Percentiles rank a stretch among this genome's conserved stretches.
These are phyloP conservation scores for Emydoidea blandingii DNA, from an alignment of 2,797 vertebrate genomes.

Conservation along the genomic window DNA sequence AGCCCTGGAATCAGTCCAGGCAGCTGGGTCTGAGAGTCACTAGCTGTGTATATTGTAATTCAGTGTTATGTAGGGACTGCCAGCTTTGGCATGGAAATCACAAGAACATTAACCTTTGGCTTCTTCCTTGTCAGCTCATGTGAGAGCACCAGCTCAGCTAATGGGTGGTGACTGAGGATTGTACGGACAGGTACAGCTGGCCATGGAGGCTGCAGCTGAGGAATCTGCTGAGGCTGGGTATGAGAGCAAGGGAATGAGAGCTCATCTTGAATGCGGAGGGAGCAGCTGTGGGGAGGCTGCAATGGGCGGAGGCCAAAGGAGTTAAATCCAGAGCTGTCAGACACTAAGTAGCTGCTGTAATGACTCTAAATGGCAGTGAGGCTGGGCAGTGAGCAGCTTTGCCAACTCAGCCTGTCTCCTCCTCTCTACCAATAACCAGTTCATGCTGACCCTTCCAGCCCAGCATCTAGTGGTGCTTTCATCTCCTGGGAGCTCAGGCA, in stretches of 20 bases:
- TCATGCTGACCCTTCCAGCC: not conserved
- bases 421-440: not conserved
- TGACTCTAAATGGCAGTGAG: no score
- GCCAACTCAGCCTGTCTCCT: no score
- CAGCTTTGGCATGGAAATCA: constrained; percentile 16
- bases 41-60: not conserved
- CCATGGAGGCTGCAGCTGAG: not conserved
- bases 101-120: constrained; percentile 35
- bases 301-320: not conserved
- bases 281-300: not conserved
- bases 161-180: not conserved
- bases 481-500: not conserved
- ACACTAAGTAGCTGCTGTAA: not conserved
- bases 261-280: not conserved
- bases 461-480: not conserved
- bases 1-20: not conserved
- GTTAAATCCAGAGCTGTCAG: not conserved
- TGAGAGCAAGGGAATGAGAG: not conserved
- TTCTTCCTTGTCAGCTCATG: constrained; percentile 16
- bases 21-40: not conserved
- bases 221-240: not conserved
- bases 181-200: not conserved
- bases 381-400: no score
- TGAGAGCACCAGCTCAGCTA: not conserved
- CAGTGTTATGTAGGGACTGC: not conserved